Evolutionary conservation across 2,888 invertebrate genomes (phyloP).

Genomic region (Tanytarsus gracilentus): DNA sequence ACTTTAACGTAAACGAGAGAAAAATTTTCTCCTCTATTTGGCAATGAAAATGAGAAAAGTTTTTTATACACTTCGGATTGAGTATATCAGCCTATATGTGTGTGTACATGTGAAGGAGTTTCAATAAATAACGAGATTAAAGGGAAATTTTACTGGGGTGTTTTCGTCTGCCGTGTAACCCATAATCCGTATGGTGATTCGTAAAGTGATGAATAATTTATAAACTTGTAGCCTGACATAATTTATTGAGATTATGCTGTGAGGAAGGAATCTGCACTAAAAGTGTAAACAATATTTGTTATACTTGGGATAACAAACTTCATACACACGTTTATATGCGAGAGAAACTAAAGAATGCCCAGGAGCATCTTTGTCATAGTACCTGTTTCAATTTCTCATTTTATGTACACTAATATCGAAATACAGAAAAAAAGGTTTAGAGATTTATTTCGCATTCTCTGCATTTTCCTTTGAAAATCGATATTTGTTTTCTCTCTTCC

Average conservation of each 20-base stretch:
- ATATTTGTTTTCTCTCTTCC: neutral
- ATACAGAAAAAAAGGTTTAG: neutral
- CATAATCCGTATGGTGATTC: too few relatives aligned
- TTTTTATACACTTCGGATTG: neutral
- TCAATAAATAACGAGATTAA: too few relatives aligned
- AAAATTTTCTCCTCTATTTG: slow-evolving; percentile 3
- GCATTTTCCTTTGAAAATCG: neutral
- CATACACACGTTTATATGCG: neutral
- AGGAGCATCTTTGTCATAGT: neutral
- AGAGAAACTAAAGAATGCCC: neutral
- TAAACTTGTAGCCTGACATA: neutral
- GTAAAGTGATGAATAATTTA: too few relatives aligned
- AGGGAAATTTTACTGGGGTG: too few relatives aligned
- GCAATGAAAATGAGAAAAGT: slow-evolving; percentile 4
- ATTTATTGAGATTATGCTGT: neutral
- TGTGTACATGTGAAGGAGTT: too few relatives aligned
- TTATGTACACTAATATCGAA: too few relatives aligned
- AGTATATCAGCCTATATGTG: too few relatives aligned
- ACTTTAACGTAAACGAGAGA: neutral
- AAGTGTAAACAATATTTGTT: slow-evolving; percentile 9
- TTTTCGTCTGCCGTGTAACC: too few relatives aligned
- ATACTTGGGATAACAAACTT: neutral
- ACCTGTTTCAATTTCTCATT: neutral
- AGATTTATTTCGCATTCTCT: too few relatives aligned
- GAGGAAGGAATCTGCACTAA: neutral